Percentiles rank a stretch among this genome's conserved stretches.
Conservation (phyloP, 2,888 invertebrate genomes). For the Caradrina kadenii region DNA sequence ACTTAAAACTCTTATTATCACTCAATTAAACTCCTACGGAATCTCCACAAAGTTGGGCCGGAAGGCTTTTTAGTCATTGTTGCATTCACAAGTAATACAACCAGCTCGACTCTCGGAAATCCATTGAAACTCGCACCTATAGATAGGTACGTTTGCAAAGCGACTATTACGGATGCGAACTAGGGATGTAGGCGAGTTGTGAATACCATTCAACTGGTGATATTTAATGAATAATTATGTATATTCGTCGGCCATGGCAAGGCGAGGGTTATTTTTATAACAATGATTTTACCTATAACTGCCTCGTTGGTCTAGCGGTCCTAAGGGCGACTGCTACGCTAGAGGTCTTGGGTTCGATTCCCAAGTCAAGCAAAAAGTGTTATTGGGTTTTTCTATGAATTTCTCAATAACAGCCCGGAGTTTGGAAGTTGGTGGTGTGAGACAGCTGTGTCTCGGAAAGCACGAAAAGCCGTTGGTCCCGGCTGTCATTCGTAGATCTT, state of each 20-base stretch:
- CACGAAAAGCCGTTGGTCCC: too few species aligned
- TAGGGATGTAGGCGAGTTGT: constrained; percentile 24
- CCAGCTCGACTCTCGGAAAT: constrained; percentile 53
- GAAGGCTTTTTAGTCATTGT: constrained; percentile 18
- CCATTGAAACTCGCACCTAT: constrained; percentile 44
- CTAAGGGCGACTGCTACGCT: too few species aligned
- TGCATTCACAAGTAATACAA: constrained; percentile 34
- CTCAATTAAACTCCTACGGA: not conserved
- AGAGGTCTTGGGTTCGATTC: too few species aligned
- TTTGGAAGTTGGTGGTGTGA: too few species aligned
- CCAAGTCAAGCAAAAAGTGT: too few species aligned
- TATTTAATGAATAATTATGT: not conserved
- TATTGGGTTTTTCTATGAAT: too few species aligned
- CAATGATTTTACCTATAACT: too few species aligned
- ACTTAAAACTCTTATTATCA: not conserved
- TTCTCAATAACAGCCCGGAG: too few species aligned
- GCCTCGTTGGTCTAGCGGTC: too few species aligned
- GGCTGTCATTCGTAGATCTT: too few species aligned
- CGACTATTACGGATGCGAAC: constrained; percentile 40
- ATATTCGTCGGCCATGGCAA: not conserved
- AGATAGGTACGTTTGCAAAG: constrained; percentile 47
- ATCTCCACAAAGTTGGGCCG: constrained; percentile 3
- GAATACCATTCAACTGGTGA: constrained; percentile 29
- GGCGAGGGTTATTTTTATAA: too few species aligned
- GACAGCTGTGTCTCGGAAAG: too few species aligned